Conservation (phyloP, 1,140 invertebrate species). For the Bombus terrestris region DNA sequence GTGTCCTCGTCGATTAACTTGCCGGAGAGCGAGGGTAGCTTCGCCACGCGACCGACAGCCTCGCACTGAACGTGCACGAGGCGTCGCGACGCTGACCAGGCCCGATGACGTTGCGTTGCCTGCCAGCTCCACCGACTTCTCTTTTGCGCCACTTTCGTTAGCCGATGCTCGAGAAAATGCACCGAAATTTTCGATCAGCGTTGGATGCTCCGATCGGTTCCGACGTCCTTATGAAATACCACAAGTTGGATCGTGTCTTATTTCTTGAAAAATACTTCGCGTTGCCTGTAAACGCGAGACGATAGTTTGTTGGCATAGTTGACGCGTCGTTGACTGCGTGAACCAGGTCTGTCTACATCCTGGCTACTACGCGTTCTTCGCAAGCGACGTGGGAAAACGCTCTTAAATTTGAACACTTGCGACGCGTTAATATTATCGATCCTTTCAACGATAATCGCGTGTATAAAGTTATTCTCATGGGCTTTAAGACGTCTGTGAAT, state of each 20-base stretch:
- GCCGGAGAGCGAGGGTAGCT: constrained; percentile 9
- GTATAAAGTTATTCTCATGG: background rate
- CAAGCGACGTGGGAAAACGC: background rate
- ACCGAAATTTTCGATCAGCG: background rate
- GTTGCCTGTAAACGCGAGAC: background rate
- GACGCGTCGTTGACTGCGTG: background rate
- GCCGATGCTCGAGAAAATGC: background rate
- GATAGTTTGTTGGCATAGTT: background rate
- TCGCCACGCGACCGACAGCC: constrained; percentile 37
- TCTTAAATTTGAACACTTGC: no score
- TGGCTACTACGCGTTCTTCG: background rate
- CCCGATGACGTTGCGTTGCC: background rate
- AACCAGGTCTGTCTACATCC: no score
- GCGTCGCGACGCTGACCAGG: constrained; percentile 42
- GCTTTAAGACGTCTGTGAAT: background rate
- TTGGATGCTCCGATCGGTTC: no score
- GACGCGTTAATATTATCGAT: background rate
- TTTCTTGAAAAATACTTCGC: no score
- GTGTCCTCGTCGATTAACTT: constrained; percentile 2
- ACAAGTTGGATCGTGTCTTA: no score
- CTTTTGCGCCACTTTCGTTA: background rate
- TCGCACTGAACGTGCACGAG: constrained; percentile 31
- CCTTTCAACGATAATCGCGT: no score
- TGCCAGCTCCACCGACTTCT: background rate
- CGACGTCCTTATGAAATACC: no score